Evolutionary conservation across 2,888 invertebrate species (phyloP).

Genomic region (Lacanobia oleracea): DNA sequence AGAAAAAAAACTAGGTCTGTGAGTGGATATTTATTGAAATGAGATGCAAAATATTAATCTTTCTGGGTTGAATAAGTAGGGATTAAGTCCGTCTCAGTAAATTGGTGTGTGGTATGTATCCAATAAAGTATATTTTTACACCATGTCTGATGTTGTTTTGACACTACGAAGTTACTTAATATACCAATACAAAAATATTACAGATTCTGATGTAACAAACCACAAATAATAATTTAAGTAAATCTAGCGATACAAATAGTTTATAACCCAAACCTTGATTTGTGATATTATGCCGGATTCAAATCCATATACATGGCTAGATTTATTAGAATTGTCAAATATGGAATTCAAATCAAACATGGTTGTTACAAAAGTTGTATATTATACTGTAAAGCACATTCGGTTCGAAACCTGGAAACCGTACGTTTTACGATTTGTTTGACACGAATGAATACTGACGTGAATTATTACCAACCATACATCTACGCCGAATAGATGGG

Average conservation of each 20-base stretch:
- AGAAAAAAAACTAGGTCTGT: conserved; percentile 11
- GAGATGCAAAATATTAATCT: not conserved
- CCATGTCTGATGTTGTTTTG: too few species aligned
- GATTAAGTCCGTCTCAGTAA: too few species aligned
- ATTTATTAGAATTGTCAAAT: conserved; percentile 50
- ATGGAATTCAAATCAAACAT: conserved; percentile 50
- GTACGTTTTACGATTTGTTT: conserved; percentile 82
- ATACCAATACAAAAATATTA: not conserved
- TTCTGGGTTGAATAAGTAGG: not conserved
- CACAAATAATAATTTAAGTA: not conserved
- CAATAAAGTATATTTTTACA: too few species aligned
- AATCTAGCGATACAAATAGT: conserved; percentile 10
- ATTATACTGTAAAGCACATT: conserved; percentile 54
- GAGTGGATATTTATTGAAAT: not conserved
- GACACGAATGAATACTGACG: conserved; percentile 82
- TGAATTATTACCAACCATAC: conserved; percentile 81
- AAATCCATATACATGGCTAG: conserved; percentile 1
- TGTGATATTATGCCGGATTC: not conserved
- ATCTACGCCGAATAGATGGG: conserved; percentile 75
- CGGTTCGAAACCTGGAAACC: conserved; percentile 48
- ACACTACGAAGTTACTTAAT: too few species aligned
- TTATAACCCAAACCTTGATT: conserved; percentile 14
- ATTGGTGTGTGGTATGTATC: too few species aligned
- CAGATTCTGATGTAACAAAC: not conserved
- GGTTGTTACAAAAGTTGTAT: conserved; percentile 38